Base-by-base conservation (phyloP, 2,888 invertebrate genomes). In the Diogma glabrata region DNA sequence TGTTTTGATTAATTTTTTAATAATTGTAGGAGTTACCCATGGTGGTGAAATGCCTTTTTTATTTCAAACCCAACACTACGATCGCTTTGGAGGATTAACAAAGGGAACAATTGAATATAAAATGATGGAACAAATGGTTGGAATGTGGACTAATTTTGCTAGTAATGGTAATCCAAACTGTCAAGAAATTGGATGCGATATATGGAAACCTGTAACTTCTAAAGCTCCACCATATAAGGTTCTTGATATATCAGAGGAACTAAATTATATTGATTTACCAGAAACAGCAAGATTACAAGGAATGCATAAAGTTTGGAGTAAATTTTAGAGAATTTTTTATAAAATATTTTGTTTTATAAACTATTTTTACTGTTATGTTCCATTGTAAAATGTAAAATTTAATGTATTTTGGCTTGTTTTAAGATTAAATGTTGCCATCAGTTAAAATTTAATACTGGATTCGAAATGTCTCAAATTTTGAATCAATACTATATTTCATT, bases 21-120 rank as follows among this genome's bases (percentile, higher is more conserved):
- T n/a, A n/a, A n/a, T n/a, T 3, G 23, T 22, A 22, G 43, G 43
- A 22, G 12, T 66, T 49, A 69, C 67, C 51, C 70, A 70, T 54
- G 70, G 60, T 3, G 70, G 69, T 59, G 70, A 70, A 58, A 59
- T 70, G 23, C 64, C 67, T 22, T 70, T 69, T 53, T 54, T 70
- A 30, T 70, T 70, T 50, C 67, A 67, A 53, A 67, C 67, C 59
- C 64, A 61, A n/a, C 23, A 22, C 14, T 43, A 43, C 23, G 22
- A 43, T 43, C 23, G 20, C 23, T 43, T 23, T n/a, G 43, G 43
- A 7, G 43, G 43, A 14, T 22, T 43, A 22, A 43, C 20, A 43
- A 20, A 20, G n/a, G 43, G n/a, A 22, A 22, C 43, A 22, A 20
- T 56, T 0, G 68, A 68, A 53, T 59, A 60, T 38, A 57, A 58